Percentiles rank a stretch among this genome's conserved stretches.
Conservation (phyloP, 2,797 vertebrate genomes). For the Ceryle rudis region DNA sequence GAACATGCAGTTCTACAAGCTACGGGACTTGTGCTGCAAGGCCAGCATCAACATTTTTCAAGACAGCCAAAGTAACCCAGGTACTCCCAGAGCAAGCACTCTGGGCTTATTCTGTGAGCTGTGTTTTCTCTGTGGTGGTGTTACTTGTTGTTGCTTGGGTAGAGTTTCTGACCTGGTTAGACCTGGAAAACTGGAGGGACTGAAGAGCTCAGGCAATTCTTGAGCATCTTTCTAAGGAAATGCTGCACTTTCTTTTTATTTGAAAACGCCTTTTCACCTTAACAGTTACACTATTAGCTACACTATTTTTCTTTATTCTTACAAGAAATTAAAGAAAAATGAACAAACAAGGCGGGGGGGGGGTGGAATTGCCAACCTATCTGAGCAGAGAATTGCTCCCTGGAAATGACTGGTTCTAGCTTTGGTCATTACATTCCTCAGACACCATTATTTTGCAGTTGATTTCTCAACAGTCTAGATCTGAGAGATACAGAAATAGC, state of each 20-base stretch:
- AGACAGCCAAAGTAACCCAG: neutral
- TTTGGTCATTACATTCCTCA: neutral
- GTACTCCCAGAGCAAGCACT: neutral
- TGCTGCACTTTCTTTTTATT: neutral
- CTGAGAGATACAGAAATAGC: neutral
- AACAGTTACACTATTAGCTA: neutral
- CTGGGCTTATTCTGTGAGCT: neutral
- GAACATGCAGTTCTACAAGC: neutral
- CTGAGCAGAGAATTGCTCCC: neutral
- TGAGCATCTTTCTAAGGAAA: neutral
- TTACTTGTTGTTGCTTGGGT: neutral
- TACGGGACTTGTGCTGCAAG: neutral
- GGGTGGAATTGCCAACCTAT: accelerated
- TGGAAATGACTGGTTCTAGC: neutral
- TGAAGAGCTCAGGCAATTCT: neutral
- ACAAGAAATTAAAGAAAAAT: neutral
- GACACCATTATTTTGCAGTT: neutral
- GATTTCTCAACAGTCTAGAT: neutral
- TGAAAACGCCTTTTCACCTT: neutral
- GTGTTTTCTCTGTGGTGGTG: neutral
- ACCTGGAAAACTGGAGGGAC: neutral
- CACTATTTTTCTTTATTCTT: neutral
- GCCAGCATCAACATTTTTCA: slow-evolving; percentile 3
- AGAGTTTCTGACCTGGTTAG: neutral
- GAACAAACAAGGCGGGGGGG: accelerated